Conservation (phyloP, 2,888 invertebrate genomes). For the Ophioninae sp. region DNA sequence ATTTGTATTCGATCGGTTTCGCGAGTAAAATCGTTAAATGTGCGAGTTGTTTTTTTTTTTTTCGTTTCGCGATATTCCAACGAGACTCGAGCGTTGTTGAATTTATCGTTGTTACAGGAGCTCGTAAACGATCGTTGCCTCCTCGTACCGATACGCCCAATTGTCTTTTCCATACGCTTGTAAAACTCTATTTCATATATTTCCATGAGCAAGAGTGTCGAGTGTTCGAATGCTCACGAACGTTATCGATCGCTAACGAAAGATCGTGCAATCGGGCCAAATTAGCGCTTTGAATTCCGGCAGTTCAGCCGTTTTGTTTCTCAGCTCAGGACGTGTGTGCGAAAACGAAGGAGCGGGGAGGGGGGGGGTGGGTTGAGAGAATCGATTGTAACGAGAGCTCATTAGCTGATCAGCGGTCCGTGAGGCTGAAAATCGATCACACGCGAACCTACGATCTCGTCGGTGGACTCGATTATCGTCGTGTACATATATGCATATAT, state of each 20-base stretch:
- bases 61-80: conserved; percentile 6
- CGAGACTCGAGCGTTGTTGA: conserved; percentile 45
- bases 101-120: conserved; percentile 51
- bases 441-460: conserved; percentile 45
- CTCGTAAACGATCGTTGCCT: conserved; percentile 53
- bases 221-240: conserved; percentile 5
- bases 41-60: not conserved
- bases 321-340: conserved; percentile 22
- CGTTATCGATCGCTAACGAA: conserved; percentile 5
- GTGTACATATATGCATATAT: not conserved
- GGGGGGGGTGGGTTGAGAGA: conserved; percentile 9
- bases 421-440: conserved; percentile 61
- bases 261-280: not conserved
- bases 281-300: not conserved
- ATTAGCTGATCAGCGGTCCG: conserved; percentile 62
- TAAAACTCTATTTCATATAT: conserved; percentile 11
- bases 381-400: conserved; percentile 60
- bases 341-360: conserved; percentile 13
- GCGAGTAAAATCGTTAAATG: not conserved
- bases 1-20: conserved; percentile 35
- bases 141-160: not conserved
- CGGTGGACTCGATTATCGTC: conserved; percentile 26
- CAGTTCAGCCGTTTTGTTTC: conserved; percentile 5
- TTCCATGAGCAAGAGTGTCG: not conserved
- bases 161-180: not conserved